Conservation (phyloP, 2,888 invertebrate species). For the Tridacna gigas region DNA sequence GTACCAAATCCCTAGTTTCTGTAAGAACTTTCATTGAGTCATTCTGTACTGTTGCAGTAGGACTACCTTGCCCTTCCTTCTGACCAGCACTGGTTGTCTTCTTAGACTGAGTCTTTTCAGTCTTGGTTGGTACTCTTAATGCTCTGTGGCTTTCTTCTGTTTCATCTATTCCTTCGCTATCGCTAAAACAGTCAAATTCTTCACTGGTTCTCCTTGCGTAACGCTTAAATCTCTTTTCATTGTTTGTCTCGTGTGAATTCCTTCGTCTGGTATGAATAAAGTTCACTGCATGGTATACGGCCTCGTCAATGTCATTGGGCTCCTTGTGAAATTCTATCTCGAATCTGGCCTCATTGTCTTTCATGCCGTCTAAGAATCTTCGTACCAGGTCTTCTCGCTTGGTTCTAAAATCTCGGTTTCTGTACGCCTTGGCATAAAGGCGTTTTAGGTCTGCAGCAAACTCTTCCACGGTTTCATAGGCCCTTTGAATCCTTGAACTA, state of each 20-base stretch:
- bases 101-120: neutral
- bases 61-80: too few relatives aligned
- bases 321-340: constrained; percentile 44
- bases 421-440: constrained; percentile 50
- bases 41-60: too few relatives aligned
- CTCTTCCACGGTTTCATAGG: constrained; percentile 39
- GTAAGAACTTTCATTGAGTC: too few relatives aligned
- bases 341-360: constrained; percentile 40
- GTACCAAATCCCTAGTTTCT: too few relatives aligned
- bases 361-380: constrained; percentile 46
- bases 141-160: neutral
- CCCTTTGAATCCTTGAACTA: constrained; percentile 33
- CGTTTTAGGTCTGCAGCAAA: constrained; percentile 55
- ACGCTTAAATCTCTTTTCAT: neutral
- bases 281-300: constrained; percentile 45
- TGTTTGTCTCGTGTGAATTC: neutral
- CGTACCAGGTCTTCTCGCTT: constrained; percentile 51
- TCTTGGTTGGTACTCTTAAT: neutral
- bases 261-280: constrained; percentile 30
- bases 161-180: neutral
- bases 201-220: neutral
- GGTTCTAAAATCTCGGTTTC: constrained; percentile 34
- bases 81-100: neutral
- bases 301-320: constrained; percentile 32
- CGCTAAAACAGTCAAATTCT: neutral